Base-by-base conservation (phyloP, 1,140 invertebrate species). In the Ectropis grisescens region DNA sequence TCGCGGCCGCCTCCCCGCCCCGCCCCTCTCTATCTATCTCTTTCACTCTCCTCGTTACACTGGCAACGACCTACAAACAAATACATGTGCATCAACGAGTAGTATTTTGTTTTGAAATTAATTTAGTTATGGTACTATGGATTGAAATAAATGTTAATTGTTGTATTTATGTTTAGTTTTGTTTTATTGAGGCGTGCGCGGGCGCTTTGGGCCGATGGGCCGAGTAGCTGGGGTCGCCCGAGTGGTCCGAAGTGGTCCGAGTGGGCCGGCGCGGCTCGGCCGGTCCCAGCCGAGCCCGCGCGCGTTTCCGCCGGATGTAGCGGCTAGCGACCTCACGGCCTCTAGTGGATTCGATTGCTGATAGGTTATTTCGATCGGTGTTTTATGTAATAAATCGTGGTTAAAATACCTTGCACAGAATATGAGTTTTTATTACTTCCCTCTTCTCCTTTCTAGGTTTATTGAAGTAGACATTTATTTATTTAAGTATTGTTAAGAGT, bases 61-160 rank as follows among this genome's bases (percentile, higher is more conserved):
- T 58, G 58, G 65, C 65, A 61, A 70, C 71, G 64, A 65, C 61
- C 58, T 69, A 64, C 61, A 71, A 72, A 61, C 65, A 74, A 70
- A 66, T 62, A 65, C 50, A 66, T 62, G 61, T 58, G 54, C 44
- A 49, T 70, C 57, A 75, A 74, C 49, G 50, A 70, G 58, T 79
- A 70, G 67, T 64, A 62, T 71, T 71, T 74, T 57, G 54, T 68
- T 72, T n/a, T 66, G 58, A 62, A 47, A 59, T 64, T 72, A 64
- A 79, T 64, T 74, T 79, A 71, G n/a, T n/a, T 68, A 70, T 74
- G 74, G 69, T 75, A 74, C 71, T 67, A 71, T 72, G 74, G 67
- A 79, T 71, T 76, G 60, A 79, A 79, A 75, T 76, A 79, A 79
- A 79, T 57, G 69, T 74, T 79, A 66, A 66, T 68, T 79, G 70